Conservation (phyloP, 2,888 invertebrate species). For the Cistogaster globosa region DNA sequence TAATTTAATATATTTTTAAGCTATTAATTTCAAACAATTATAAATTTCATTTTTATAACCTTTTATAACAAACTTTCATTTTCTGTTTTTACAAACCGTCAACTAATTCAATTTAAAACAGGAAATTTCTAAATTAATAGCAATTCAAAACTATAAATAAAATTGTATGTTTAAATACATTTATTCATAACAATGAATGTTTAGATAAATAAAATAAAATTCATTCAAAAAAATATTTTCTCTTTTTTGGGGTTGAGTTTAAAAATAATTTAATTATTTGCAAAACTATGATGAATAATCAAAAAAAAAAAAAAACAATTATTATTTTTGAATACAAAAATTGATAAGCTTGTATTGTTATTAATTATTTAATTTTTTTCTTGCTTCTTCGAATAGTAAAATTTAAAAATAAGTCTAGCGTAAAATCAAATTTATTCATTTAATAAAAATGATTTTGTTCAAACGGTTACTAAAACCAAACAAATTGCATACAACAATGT, state of each 20-base stretch:
- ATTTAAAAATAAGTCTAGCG: slow-evolving; percentile 36
- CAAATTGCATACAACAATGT: no score
- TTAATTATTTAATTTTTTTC: slow-evolving; percentile 23
- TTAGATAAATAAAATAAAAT: slow-evolving; percentile 2
- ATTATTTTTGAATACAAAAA: slow-evolving; percentile 2
- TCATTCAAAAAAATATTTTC: background rate
- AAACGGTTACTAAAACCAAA: background rate
- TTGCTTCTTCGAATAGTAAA: background rate
- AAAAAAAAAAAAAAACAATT: slow-evolving; percentile 22
- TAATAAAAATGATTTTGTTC: slow-evolving; percentile 15
- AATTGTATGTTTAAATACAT: background rate
- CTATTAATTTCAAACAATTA: no score
- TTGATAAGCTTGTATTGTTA: background rate
- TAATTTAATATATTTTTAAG: no score
- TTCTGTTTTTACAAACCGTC: no score
- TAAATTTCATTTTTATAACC: no score
- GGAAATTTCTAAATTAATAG: background rate
- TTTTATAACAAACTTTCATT: no score
- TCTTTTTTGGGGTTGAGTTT: background rate
- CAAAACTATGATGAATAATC: slow-evolving; percentile 18
- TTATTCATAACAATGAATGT: background rate
- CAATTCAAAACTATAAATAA: background rate
- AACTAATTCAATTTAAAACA: background rate
- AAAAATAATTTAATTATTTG: slow-evolving; percentile 12
- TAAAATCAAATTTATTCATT: slow-evolving; percentile 29